These are phyloP conservation scores for Hylyphantes graminicola DNA, from an alignment of 1,140 invertebrate genomes.

Conservation along the genomic window DNA sequence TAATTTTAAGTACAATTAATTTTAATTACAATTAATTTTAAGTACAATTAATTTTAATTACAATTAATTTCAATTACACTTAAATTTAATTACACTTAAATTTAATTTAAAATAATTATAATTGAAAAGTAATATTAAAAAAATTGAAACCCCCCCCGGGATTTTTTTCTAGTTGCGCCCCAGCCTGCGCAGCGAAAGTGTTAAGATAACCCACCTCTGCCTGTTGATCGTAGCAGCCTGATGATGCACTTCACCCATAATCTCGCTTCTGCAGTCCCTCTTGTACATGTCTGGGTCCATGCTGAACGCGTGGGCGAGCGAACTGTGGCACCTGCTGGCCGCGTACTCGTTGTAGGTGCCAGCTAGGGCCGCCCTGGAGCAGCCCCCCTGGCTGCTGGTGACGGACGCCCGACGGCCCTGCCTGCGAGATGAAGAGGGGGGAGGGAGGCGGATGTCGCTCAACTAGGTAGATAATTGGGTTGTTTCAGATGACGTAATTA, in stretches of 20 bases:
- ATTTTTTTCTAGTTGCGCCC: too few relatives aligned
- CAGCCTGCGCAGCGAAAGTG: too few relatives aligned
- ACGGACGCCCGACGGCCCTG: conserved; percentile 24
- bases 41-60: too few relatives aligned
- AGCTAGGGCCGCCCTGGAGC: conserved; percentile 20
- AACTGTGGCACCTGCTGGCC: conserved; percentile 28
- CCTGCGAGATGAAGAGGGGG: conserved; percentile 15
- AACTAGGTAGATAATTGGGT: background rate
- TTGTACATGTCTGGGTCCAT: conserved; percentile 34
- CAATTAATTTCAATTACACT: too few relatives aligned
- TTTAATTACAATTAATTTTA: too few relatives aligned
- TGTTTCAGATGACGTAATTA: too few relatives aligned
- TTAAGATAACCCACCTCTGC: conserved; percentile 24
- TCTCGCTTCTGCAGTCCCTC: background rate
- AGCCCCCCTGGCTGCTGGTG: conserved; percentile 39
- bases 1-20: too few relatives aligned
- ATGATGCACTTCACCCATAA: too few relatives aligned
- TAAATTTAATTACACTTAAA: too few relatives aligned
- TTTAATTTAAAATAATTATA: too few relatives aligned
- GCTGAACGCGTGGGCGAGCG: conserved; percentile 10
- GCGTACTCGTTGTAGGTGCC: conserved; percentile 40
- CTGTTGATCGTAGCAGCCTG: background rate
- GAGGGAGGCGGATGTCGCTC: conserved; percentile 22
- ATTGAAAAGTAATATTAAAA: too few relatives aligned
- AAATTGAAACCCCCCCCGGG: too few relatives aligned